A percentile compares a stretch with the other conserved stretches of the same genome.
Evolutionary conservation across 2,888 invertebrate genomes (phyloP).

Genomic region (Geophilus truncorum): DNA sequence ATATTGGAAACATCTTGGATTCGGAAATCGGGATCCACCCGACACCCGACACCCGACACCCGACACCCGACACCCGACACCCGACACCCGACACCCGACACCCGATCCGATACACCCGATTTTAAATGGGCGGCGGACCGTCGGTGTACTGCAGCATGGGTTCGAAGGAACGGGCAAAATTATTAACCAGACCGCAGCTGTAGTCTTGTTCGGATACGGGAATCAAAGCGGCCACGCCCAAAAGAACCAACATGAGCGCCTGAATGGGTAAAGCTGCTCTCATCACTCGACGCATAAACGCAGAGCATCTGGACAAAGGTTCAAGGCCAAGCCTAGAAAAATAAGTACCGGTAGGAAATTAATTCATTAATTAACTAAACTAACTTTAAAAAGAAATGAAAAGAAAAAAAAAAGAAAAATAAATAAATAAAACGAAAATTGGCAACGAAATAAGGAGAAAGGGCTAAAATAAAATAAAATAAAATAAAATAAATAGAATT

Average conservation of each 20-base stretch:
- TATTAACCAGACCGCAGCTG: conserved; percentile 77
- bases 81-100: too few relatives aligned
- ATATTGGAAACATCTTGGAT: too few relatives aligned
- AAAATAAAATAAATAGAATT: conserved; percentile 23
- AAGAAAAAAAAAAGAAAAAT: conserved; percentile 12
- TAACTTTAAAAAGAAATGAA: background rate
- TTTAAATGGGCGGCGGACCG: conserved; percentile 78
- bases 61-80: too few relatives aligned
- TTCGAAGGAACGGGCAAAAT: conserved; percentile 73
- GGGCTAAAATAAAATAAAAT: conserved; percentile 23
- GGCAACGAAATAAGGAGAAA: conserved; percentile 44
- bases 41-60: too few relatives aligned
- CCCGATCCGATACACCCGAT: too few relatives aligned
- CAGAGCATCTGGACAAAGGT: conserved; percentile 41
- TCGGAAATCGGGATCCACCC: too few relatives aligned
- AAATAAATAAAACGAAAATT: conserved; percentile 18
- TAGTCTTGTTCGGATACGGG: conserved; percentile 82
- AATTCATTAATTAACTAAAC: background rate
- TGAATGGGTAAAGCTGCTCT: conserved; percentile 91
- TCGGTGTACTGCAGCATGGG: conserved; percentile 86
- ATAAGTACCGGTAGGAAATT: too few relatives aligned
- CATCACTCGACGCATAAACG: conserved; percentile 82
- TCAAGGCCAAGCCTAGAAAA: background rate
- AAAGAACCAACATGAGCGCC: conserved; percentile 82
- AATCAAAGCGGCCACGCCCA: conserved; percentile 88